Evolutionary conservation across 2,113 vertebrate species (phyloP), one percentile per base, ranked within the genome.

Genomic region (Chunga burmeisteri): DNA sequence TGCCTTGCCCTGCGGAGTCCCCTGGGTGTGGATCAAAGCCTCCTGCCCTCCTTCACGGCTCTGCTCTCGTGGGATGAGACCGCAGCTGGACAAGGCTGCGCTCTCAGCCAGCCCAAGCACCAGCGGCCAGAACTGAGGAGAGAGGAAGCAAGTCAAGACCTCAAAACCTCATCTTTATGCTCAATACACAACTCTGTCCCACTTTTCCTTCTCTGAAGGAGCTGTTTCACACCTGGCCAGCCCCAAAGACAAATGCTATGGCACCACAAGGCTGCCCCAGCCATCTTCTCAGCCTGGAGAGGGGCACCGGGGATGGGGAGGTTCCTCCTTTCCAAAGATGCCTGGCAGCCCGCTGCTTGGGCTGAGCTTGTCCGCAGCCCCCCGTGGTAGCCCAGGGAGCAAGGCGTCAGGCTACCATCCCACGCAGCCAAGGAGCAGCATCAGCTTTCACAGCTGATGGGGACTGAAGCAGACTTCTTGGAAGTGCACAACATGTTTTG

Each of bases 321-420:
- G 27, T 75, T 78, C 8, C 22, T 40, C 36, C 22, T 68, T 70
- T 82, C 30, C 34, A 30, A 53, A 53, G 66, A 79, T 6, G 13
- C 42, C 27, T 67, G 34, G 6, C 29, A 86, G 29, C 16, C 42
- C 0, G 0, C 19, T 2, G 30, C 36, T 78, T 25, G 58, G 25
- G 13, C 40, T 49, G 52, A 66, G 17, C 30, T 85, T n/a, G 22
- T 23, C 74, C 6, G 1, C 5, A 80, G n/a, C 13, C 23, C 34
- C 62, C 52, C 3, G 8, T 3, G 8, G 19, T 2, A 10, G 40
- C 26, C 30, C 59, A 42, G 40, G 13, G 58, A 72, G 5, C 0
- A 1, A 68, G 38, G 22, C 21, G 30, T 65, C 0, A 1, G 34
- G 47, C 29, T 77, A 58, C 30, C 47, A 40, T 6, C n/a, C 21